Percentiles rank a stretch among this genome's conserved stretches.
phyloP scores from a whole-genome alignment of 2,888 invertebrate species.

The Encarsia formosa region DNA sequence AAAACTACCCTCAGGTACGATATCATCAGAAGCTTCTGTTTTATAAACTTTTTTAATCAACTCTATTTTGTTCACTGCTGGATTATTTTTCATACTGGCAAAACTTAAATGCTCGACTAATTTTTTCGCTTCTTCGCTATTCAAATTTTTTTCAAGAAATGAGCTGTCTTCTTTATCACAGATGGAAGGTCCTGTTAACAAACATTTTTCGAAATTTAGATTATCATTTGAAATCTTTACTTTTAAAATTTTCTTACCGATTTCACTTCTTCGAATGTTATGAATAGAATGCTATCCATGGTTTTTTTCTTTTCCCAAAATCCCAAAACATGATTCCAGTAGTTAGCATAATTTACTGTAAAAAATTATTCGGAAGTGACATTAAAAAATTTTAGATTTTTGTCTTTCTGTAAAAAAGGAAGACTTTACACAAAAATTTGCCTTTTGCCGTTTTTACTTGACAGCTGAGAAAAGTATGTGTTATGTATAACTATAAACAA shows the following conservation, averaged over 20 bases:
- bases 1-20: slow-evolving; percentile 39
- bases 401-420: no score
- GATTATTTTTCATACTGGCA: slow-evolving; percentile 57
- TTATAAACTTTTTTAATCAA: slow-evolving; percentile 46
- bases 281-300: slow-evolving; percentile 34
- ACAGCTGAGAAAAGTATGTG: no score
- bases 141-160: slow-evolving; percentile 54
- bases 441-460: no score
- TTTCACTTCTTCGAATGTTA: slow-evolving; percentile 43
- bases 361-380: no score
- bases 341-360: slow-evolving; percentile 31
- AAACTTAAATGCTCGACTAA: slow-evolving; percentile 60
- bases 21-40: slow-evolving; percentile 30
- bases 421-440: no score
- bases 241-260: no score
- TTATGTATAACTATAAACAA: no score
- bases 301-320: slow-evolving; percentile 35
- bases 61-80: slow-evolving; percentile 55
- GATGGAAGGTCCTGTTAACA: slow-evolving; percentile 10
- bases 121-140: slow-evolving; percentile 50
- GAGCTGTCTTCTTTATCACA: slow-evolving; percentile 47
- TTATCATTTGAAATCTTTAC: not conserved
- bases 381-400: no score
- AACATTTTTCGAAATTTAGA: no score
- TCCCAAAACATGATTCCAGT: slow-evolving; percentile 37